Percentiles rank a stretch among this genome's conserved stretches.
These are phyloP conservation scores for Gobionotothen gibberifrons DNA, from an alignment of 2,797 vertebrate genomes.

Conservation along the genomic window DNA sequence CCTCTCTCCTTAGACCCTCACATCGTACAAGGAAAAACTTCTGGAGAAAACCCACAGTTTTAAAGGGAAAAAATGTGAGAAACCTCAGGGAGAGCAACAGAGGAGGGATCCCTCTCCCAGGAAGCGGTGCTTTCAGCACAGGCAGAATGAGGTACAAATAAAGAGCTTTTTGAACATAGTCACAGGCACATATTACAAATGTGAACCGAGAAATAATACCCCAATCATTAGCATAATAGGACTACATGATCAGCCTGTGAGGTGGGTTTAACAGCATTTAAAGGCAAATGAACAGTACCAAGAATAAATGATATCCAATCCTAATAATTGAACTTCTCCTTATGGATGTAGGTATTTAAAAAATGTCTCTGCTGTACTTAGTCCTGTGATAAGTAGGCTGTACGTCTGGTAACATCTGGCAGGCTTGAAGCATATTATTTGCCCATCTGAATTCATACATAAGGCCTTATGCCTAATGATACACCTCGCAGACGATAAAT, in stretches of 20 bases:
- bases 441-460: conserved; percentile 15
- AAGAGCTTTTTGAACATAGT: no score
- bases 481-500: conserved; percentile 29
- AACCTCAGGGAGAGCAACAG: no score
- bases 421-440: neutral
- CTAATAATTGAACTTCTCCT: neutral
- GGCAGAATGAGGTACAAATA: no score
- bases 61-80: no score
- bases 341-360: neutral
- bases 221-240: no score
- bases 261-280: neutral
- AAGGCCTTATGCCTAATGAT: neutral
- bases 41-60: no score
- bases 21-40: no score
- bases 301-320: neutral
- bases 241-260: neutral
- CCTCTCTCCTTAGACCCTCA: no score
- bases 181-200: no score
- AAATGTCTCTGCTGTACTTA: neutral
- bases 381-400: conserved; percentile 15
- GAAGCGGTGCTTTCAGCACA: no score
- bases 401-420: conserved; percentile 31
- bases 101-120: no score
- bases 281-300: neutral
- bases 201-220: no score